Base-by-base conservation (phyloP, 2,797 vertebrate species). In the Sebastes steindachneri region DNA sequence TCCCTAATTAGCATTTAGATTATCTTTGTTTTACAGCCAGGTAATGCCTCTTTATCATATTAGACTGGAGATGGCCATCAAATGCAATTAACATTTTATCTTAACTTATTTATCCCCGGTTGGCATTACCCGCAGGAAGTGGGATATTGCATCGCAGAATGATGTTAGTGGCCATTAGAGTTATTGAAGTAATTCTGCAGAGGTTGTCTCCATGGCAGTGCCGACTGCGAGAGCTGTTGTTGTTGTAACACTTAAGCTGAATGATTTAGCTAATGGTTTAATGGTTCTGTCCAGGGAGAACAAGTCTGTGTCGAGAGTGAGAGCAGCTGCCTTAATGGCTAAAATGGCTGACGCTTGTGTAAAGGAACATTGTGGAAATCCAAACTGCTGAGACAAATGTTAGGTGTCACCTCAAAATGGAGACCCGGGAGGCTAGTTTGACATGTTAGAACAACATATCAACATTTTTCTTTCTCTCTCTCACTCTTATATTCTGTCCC, bases 81-180 rank as follows among this genome's bases (percentile, higher is more conserved):
- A 95, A 96, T 93, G 93, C 94, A 95, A 96, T 96, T 95, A 97
- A 96, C 93, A 95, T 96, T 96, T 95, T 95, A 93, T 94, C 91
- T 92, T 94, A 95, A 94, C 89, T 89, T 95, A 96, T 96, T 97
- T 96, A 96, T 95, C 94, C 88, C 88, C 17, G 85, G 91, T 93
- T 92, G 93, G 93, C 94, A 95, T 95, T 92, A 94, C 94, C 95
- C 88, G 88, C 94, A 95, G 95, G 95, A 95, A 92, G 92, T 89
- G 87, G 89, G 92, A 95, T 96, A 96, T 96, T 96, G 95, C 94
- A 86, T 85, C 64, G 83, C 89, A 94, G 94, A 95, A 95, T 94
- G 93, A 94, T 95, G 94, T 96, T 96, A 94, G 93, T 87, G 88
- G 91, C 94, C 93, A 94, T 96, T 96, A 95, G 91, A 95, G 90